Percentiles rank a stretch among this genome's conserved stretches.
Evolutionary conservation across 92 coral and sea anemone genomes (phyloP).

Genomic region (Parazoanthus swiftii): DNA sequence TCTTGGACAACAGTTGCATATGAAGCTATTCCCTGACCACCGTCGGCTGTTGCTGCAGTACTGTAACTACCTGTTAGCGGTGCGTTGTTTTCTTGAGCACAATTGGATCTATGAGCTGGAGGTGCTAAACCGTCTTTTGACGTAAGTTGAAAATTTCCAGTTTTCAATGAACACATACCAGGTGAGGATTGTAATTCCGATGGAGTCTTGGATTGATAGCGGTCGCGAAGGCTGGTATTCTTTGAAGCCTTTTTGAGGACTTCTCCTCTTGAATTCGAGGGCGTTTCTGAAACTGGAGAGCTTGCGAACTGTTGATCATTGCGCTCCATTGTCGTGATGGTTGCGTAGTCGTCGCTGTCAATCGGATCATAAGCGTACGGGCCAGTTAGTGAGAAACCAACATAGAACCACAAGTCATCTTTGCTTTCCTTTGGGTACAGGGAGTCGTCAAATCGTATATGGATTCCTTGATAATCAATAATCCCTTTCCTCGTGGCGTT

Average conservation of each 20-base stretch:
- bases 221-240: neutral
- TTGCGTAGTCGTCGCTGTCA: constrained; percentile 51
- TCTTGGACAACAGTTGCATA: constrained; percentile 10
- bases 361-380: constrained; percentile 75
- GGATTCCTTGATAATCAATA: constrained; percentile 57
- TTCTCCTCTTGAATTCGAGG: neutral
- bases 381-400: constrained; percentile 65
- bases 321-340: neutral
- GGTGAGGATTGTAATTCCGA: neutral
- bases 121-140: neutral
- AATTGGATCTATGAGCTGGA: too few species aligned
- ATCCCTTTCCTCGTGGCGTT: constrained; percentile 54
- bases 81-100: neutral
- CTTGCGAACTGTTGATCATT: neutral
- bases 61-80: neutral
- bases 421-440: constrained; percentile 65
- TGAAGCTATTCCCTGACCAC: neutral
- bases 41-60: neutral
- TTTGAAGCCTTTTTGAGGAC: neutral
- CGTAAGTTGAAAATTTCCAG: neutral
- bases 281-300: neutral
- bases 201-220: neutral
- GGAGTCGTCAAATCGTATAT: constrained; percentile 54
- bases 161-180: neutral
- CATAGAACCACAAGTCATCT: constrained; percentile 68